Evolutionary conservation across 2,797 vertebrate species (phyloP).

Genomic region (Peromyscus aztecus): DNA sequence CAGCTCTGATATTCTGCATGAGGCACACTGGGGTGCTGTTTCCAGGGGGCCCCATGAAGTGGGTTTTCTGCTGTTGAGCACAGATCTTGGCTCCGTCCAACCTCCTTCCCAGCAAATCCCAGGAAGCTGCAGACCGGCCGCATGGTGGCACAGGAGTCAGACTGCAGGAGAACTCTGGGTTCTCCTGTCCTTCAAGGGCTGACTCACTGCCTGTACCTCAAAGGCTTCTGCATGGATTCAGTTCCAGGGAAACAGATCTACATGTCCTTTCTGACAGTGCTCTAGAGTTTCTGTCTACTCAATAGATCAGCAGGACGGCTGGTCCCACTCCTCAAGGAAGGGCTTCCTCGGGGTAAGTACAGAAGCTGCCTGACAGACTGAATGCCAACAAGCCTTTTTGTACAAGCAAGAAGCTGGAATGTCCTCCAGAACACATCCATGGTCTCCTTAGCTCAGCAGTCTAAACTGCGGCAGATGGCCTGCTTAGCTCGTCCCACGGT

Average conservation of each 20-base stretch:
- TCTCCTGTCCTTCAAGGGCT: not conserved
- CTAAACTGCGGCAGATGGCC: accelerated
- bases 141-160: slow-evolving; percentile 39
- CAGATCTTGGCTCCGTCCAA: not conserved
- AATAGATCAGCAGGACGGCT: not conserved
- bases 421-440: not conserved
- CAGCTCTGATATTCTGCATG: not conserved
- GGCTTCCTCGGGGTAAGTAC: not conserved
- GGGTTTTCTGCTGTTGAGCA: not conserved
- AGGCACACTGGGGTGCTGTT: not conserved
- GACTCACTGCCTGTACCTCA: not conserved
- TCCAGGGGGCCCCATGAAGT: not conserved
- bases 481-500: not conserved
- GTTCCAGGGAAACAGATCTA: slow-evolving; percentile 14
- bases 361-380: not conserved
- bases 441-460: not conserved
- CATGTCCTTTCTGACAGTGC: not conserved
- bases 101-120: not conserved
- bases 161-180: slow-evolving; percentile 63
- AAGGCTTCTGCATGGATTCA: slow-evolving; percentile 50
- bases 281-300: not conserved
- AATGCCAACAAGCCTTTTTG: not conserved
- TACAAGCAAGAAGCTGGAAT: not conserved
- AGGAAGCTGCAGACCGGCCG: not conserved
- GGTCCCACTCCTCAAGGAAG: not conserved